Evolutionary conservation across 2,113 vertebrate species (phyloP), one percentile per base, ranked within the genome.

Genomic region (Morone chrysops): DNA sequence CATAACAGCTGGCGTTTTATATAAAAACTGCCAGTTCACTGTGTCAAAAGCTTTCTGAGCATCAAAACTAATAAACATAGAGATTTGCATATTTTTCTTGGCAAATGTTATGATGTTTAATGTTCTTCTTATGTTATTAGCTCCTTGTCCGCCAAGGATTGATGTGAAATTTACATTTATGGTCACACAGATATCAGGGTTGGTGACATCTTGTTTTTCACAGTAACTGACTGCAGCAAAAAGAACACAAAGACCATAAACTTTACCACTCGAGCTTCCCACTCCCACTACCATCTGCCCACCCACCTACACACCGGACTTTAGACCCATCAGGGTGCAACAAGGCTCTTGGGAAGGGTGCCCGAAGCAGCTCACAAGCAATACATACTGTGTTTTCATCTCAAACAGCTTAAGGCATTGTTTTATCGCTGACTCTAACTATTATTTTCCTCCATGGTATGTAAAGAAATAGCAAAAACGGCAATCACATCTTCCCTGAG

Each of bases 241-340:
- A 56, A 63, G 11, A 20, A 13, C 0, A 45, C 20, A 41, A 17
- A 16, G 1, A 73, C 40, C 14, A 8, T 80, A 80, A 83, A 87
- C 6, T 45, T 69, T 31, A 75, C 41, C 40, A 40, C 25, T 53
- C 9, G 0, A 51, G n/a, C 31, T 6, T 20, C 40, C n/a, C 18
- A 63, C 66, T n/a, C 20, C 54, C n/a, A 31, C 62, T 31, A 31
- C 31, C 31, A 31, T 31, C 31, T 31, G 31, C 31, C 31, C 31
- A 31, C 20, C 57, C 31, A 38, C 56, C 56, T 22, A 53, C 41
- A 62, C 63, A 70, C 4, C 5, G 20, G 81, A 86, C 83, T 86
- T 90, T 57, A 61, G 65, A 81, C 75, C 63, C 66, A 72, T 75
- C n/a, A 78, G 59, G 68, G 40, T 4, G 8, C 57, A 8, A 36